Conservation (phyloP, 2,888 invertebrate species). For the Capitulum mitella region DNA sequence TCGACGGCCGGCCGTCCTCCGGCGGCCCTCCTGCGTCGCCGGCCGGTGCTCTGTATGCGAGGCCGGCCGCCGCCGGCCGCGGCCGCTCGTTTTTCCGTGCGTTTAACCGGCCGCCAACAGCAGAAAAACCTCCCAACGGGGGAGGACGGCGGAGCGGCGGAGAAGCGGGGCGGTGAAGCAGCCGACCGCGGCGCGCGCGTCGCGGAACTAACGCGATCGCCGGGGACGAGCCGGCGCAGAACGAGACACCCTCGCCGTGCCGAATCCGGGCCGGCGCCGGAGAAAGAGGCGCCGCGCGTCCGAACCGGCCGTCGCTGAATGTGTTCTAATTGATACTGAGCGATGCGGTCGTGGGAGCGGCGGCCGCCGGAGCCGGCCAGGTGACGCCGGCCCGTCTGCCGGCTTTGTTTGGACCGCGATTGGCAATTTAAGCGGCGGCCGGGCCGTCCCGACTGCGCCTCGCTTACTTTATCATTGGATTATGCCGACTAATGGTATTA, state of each 20-base stretch:
- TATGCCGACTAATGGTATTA: slow-evolving; percentile 23
- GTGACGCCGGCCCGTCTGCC: neutral
- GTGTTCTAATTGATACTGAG: neutral
- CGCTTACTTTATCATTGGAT: slow-evolving; percentile 22
- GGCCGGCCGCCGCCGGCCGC: neutral
- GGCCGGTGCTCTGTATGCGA: neutral
- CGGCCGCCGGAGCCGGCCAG: neutral
- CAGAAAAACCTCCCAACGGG: neutral
- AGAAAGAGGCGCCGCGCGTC: neutral
- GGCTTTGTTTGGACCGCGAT: neutral
- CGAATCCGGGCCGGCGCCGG: neutral
- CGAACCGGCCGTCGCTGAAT: neutral
- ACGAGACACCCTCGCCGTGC: neutral
- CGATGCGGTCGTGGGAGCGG: neutral
- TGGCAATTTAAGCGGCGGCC: neutral
- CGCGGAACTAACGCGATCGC: neutral
- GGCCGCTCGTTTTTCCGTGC: neutral
- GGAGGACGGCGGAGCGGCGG: neutral
- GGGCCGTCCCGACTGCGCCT: neutral
- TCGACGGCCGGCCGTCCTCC: neutral
- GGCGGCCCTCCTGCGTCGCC: neutral
- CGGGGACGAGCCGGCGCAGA: neutral
- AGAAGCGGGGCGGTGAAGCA: neutral
- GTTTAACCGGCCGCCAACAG: neutral
- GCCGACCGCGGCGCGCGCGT: neutral